Evolutionary conservation across 2,113 vertebrate genomes (phyloP).

Genomic region (Corvus cornix): DNA sequence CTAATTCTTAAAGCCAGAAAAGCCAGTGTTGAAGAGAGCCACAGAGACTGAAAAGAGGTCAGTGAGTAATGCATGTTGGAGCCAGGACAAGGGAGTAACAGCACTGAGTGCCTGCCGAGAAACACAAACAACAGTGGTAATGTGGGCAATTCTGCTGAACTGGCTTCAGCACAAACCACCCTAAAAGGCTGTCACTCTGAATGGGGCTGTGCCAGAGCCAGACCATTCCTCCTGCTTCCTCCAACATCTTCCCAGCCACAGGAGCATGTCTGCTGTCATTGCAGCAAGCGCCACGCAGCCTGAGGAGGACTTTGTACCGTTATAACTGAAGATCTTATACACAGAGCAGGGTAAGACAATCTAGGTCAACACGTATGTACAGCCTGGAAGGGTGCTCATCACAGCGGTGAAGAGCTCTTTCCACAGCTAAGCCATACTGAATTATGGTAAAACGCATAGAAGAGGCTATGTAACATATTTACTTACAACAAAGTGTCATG

Average conservation of each 20-base stretch:
- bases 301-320: not conserved
- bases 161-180: not conserved
- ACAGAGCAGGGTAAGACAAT: not conserved
- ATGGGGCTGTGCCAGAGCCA: not conserved
- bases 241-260: not conserved
- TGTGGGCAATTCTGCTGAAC: not conserved
- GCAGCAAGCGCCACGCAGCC: rapidly evolving
- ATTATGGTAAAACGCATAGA: not conserved
- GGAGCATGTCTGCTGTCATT: not conserved
- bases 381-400: not conserved
- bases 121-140: slow-evolving; percentile 15
- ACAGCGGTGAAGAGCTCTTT: not conserved
- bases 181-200: not conserved
- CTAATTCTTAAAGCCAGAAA: not conserved
- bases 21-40: not conserved
- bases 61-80: slow-evolving; percentile 17
- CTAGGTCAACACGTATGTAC: not conserved
- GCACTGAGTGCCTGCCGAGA: not conserved
- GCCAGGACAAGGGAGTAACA: slow-evolving; percentile 8
- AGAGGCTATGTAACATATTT: not conserved
- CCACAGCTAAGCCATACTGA: no score
- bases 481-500: not conserved
- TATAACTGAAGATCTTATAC: not conserved
- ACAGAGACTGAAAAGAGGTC: slow-evolving; percentile 2
- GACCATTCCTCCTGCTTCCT: not conserved